Evolutionary conservation across 2,797 vertebrate species (phyloP).

Genomic region (Galago senegalensis): DNA sequence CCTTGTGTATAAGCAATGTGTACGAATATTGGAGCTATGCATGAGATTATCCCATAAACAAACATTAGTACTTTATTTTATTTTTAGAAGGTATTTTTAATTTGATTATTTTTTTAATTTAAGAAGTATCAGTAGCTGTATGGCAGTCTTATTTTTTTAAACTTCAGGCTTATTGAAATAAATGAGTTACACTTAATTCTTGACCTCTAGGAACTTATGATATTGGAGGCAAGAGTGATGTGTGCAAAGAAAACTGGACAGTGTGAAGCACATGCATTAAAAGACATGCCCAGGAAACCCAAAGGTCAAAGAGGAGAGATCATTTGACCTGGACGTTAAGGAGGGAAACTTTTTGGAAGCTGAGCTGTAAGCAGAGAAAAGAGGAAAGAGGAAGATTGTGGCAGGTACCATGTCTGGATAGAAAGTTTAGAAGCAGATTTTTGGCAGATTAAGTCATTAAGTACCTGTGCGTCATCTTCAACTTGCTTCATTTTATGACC

Average conservation of each 20-base stretch:
- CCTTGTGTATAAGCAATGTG: neutral
- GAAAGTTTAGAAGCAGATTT: neutral
- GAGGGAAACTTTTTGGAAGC: neutral
- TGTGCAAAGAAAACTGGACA: neutral
- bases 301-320: neutral
- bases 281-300: neutral
- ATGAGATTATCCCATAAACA: neutral
- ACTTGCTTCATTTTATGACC: neutral
- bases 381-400: neutral
- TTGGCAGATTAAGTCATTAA: neutral
- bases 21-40: neutral
- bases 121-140: neutral
- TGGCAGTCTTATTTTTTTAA: neutral
- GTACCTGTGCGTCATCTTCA: neutral
- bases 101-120: neutral
- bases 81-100: neutral
- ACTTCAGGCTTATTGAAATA: neutral
- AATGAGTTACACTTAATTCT: neutral
- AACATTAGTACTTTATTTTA: neutral
- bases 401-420: neutral
- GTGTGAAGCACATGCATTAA: neutral
- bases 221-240: neutral
- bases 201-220: neutral
- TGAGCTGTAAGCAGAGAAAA: neutral
- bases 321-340: neutral